Evolutionary conservation across 2,113 vertebrate species (phyloP), one percentile per base, ranked within the genome.

Genomic region (Pseudonaja textilis): DNA sequence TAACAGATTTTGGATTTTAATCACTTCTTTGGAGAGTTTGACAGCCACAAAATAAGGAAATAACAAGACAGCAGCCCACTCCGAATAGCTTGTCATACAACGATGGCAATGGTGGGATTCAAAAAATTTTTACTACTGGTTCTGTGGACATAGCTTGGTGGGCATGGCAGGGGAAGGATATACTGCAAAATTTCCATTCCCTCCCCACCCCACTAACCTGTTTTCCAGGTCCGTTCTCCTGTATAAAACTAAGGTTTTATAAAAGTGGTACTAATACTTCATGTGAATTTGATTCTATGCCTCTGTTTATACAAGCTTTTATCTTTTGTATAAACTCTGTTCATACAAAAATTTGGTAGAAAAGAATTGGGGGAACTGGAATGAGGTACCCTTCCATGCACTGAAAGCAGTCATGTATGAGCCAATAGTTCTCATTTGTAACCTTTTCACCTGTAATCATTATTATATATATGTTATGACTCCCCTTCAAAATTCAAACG

Each of bases 381-480:
- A 23, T 3, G 22, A 22, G 22, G 26, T 88, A 88, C 2, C 50
- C 7, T 59, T 54, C 50, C 45, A 29, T 20, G 20, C 52, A 61
- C 20, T 39, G 23, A 50, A 20, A 61, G 22, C 3, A 69, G 5
- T 85, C 64, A 5, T 52, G 0, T 34, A 74, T 29, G 93, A 90
- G 4, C 64, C 34, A 29, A 20, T 57, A 11, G 16, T 89, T 16
- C 14, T 23, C 20, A 29, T 29, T n/a, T 6, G 5, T 89, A 34
- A 11, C 87, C 42, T 39, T 90, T 93, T 93, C 14, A 91, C 56
- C 54, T 57, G 54, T 0, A 87, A 9, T 29, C 39, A 5, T 91
- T 88, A 90, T 95, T 95, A 88, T 88, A 55, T 93, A 29, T 18
- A 1, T 42, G n/a, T n/a, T n/a, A n/a, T n/a, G n/a, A n/a, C n/a